Evolutionary conservation across 2,888 invertebrate species (phyloP).

Genomic region (Meganola albula): DNA sequence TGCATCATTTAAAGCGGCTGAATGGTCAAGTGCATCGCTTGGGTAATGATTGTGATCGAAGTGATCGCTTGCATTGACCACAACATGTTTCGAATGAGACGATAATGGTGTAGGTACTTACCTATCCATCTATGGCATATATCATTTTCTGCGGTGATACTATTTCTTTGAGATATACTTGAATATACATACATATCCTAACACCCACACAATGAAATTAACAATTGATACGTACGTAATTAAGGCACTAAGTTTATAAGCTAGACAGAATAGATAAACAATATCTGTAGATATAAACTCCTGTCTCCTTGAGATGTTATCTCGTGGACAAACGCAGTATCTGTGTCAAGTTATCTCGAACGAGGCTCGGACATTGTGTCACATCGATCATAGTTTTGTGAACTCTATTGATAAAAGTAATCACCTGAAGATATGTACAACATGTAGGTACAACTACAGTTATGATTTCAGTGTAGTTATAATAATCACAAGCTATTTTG

Average conservation of each 20-base stretch:
- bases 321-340: slow-evolving; percentile 47
- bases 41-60: slow-evolving; percentile 64
- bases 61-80: slow-evolving; percentile 60
- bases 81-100: slow-evolving; percentile 69
- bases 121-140: slow-evolving; percentile 45
- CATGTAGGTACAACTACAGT: no score
- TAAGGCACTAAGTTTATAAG: slow-evolving; percentile 25
- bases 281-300: slow-evolving; percentile 45
- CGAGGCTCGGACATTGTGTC: slow-evolving; percentile 37
- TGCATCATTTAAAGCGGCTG: slow-evolving; percentile 50
- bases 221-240: no score
- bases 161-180: no score
- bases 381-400: slow-evolving; percentile 72
- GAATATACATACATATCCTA: no score
- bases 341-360: slow-evolving; percentile 56
- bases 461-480: no score
- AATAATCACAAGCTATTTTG: no score
- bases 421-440: slow-evolving; percentile 43
- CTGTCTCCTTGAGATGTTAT: slow-evolving; percentile 52
- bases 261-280: slow-evolving; percentile 29
- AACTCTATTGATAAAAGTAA: slow-evolving; percentile 55
- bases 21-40: slow-evolving; percentile 40
- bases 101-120: slow-evolving; percentile 68
- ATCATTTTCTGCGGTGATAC: slow-evolving; percentile 56
- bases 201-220: no score